Conservation (phyloP, 2,113 vertebrate genomes). For the Microtus oregoni region DNA sequence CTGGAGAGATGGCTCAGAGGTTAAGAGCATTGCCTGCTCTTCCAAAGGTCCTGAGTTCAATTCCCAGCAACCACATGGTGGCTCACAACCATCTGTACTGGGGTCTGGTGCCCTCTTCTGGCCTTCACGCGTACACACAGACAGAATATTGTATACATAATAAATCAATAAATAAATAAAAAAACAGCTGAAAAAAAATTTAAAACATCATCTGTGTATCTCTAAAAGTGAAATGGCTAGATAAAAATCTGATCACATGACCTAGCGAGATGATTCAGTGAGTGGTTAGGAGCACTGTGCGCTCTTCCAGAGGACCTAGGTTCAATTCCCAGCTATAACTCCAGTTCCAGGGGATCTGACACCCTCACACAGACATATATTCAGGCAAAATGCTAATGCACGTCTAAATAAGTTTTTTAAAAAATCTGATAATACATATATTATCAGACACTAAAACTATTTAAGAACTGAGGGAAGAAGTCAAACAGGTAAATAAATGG, state of each 20-base stretch:
- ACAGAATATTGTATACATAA: too few species aligned
- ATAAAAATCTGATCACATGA: background rate
- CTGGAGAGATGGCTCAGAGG: too few species aligned
- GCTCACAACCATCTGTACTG: too few species aligned
- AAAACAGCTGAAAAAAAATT: background rate
- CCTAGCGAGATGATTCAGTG: background rate
- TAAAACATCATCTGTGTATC: background rate
- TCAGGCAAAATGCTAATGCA: background rate
- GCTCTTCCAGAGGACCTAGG: too few species aligned
- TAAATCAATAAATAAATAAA: too few species aligned
- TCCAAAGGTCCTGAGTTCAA: too few species aligned
- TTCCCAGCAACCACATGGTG: too few species aligned
- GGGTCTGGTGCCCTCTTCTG: too few species aligned
- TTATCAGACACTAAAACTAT: background rate
- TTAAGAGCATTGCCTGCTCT: too few species aligned
- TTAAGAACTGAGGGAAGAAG: slow-evolving; percentile 11
- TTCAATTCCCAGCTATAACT: background rate
- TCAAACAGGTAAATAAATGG: slow-evolving; percentile 33
- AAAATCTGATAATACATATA: background rate
- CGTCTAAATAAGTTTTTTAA: background rate
- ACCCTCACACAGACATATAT: background rate
- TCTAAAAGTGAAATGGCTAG: slow-evolving; percentile 40
- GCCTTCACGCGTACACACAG: too few species aligned
- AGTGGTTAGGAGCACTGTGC: background rate
- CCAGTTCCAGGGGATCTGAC: background rate